A percentile compares a stretch with the other conserved stretches of the same genome.
Evolutionary conservation across 1,140 invertebrate genomes (phyloP).

Genomic region (Bombus waltoni): DNA sequence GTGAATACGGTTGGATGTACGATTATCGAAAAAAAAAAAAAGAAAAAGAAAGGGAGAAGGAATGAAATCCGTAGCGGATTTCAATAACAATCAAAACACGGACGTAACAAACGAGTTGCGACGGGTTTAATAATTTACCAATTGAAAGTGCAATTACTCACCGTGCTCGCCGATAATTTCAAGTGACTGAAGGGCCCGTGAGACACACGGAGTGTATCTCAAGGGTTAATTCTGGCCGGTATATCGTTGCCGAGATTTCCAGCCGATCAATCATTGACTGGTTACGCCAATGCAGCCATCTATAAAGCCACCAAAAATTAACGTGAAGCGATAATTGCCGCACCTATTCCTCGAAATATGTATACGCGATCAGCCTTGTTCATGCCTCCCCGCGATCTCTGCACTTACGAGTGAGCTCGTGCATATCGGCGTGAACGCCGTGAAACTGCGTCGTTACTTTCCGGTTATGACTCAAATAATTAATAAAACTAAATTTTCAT

Average conservation of each 20-base stretch:
- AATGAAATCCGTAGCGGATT: neutral
- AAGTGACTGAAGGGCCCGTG: conserved; percentile 49
- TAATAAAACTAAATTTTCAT: conserved; percentile 32
- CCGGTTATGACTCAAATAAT: neutral
- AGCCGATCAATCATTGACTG: conserved; percentile 46
- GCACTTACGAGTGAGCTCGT: neutral
- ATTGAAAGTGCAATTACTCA: conserved; percentile 61
- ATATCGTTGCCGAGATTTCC: conserved; percentile 39
- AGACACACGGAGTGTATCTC: conserved; percentile 29
- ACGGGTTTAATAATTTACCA: conserved; percentile 47
- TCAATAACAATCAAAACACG: conserved; percentile 33
- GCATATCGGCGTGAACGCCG: neutral
- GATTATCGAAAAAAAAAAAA: neutral
- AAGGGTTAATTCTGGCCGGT: conserved; percentile 46
- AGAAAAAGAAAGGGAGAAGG: neutral
- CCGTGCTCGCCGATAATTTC: conserved; percentile 52
- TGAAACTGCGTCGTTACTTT: conserved; percentile 15
- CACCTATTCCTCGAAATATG: conserved; percentile 37
- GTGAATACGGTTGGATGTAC: neutral
- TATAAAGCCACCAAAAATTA: conserved; percentile 49
- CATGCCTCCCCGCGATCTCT: neutral
- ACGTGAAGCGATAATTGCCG: conserved; percentile 40
- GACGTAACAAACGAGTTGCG: conserved; percentile 36
- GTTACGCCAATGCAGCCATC: conserved; percentile 37
- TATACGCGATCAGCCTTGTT: conserved; percentile 31